Percentiles rank a stretch among this genome's conserved stretches.
Evolutionary conservation across 2,888 invertebrate genomes (phyloP).

Genomic region (Xestia xanthographa): DNA sequence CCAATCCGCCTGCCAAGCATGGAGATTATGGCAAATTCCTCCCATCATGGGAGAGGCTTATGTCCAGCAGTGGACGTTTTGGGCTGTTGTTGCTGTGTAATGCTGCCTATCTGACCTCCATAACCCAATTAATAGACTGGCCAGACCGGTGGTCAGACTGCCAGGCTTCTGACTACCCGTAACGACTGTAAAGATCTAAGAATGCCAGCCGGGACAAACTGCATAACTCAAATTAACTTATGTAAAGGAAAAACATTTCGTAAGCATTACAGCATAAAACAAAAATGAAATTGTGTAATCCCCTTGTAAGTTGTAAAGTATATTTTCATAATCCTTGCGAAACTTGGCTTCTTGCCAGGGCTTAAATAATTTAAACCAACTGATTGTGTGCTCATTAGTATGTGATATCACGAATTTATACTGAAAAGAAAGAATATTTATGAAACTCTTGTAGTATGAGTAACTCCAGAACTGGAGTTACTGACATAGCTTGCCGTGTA

Average conservation of each 20-base stretch:
- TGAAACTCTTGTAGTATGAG: neutral
- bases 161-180: neutral
- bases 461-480: neutral
- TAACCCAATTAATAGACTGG: neutral
- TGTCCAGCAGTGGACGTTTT: too few species aligned
- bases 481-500: neutral
- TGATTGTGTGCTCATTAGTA: conserved; percentile 33
- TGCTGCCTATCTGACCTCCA: neutral
- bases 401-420: neutral
- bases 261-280: neutral
- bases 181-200: neutral
- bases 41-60: too few species aligned
- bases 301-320: conserved; percentile 5
- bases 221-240: neutral
- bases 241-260: neutral
- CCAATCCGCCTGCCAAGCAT: too few species aligned
- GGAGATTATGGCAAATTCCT: too few species aligned
- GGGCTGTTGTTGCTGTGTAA: too few species aligned
- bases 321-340: conserved; percentile 2
- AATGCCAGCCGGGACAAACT: neutral
- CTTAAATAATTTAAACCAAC: neutral
- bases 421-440: neutral
- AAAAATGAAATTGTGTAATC: neutral
- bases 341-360: conserved; percentile 28
- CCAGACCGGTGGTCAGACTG: neutral